Conservation (phyloP, 2,888 invertebrate genomes). For the Caenorhabditis sp. region DNA sequence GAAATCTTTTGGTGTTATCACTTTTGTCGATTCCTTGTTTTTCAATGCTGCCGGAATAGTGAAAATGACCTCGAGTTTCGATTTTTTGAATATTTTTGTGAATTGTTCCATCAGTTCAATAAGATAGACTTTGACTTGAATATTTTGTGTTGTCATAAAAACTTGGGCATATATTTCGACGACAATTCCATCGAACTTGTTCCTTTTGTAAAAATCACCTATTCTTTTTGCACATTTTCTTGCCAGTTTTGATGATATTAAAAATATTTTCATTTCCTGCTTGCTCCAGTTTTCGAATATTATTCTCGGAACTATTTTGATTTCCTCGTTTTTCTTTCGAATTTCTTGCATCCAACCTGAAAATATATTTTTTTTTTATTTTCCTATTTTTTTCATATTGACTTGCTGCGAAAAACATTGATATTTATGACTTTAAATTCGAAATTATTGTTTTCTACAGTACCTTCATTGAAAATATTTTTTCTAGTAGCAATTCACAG, state of each 20-base stretch:
- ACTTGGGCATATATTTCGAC: constrained; percentile 87
- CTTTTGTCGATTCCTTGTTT: constrained; percentile 27
- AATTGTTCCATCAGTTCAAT: constrained; percentile 26
- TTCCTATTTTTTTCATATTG: too few species aligned
- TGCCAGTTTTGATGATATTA: constrained; percentile 79
- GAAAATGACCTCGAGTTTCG: constrained; percentile 7
- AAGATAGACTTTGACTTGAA: constrained; percentile 11
- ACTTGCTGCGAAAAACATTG: neutral
- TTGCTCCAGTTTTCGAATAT: constrained; percentile 86
- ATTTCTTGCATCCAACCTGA: constrained; percentile 65
- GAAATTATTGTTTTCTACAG: too few species aligned
- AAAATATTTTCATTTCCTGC: constrained; percentile 80
- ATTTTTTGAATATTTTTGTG: constrained; percentile 14
- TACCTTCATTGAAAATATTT: too few species aligned
- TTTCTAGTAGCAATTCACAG: too few species aligned
- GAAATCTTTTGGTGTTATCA: constrained; percentile 38
- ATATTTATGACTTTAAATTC: too few species aligned
- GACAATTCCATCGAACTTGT: constrained; percentile 87
- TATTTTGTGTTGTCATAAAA: constrained; percentile 43
- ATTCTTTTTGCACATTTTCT: constrained; percentile 79
- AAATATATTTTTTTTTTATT: neutral
- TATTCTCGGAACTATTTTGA: constrained; percentile 81
- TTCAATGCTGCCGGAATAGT: constrained; percentile 30
- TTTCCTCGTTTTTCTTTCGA: constrained; percentile 54
- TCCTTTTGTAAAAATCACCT: constrained; percentile 76